Base-by-base conservation (phyloP, 92 coral and sea anemone species). In the Phenganax marumi region DNA sequence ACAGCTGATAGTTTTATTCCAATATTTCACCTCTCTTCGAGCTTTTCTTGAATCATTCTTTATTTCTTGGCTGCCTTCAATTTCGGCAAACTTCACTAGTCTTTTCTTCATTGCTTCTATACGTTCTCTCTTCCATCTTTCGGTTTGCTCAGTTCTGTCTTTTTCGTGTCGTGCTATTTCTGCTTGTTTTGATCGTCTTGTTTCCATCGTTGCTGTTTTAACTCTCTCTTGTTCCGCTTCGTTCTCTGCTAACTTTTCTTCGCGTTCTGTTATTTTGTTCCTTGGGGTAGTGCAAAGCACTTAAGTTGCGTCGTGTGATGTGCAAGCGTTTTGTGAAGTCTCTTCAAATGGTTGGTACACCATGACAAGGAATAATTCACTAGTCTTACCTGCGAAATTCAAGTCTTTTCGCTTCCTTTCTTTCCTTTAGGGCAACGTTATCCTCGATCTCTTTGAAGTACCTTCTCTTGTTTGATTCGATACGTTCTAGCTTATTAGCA, bases 101-200 rank as follows among this genome's bases (percentile, higher is more conserved):
- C 99, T 86, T 25, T 85, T 89, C 61, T 88, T 92, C 89, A 87
- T 89, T 43, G 97, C 93, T 61, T 89, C 89, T 21, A 92, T 89
- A 10, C 99, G 91, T 19, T 89, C 89, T 70, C 84, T 73, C 73
- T 92, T 92, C 99, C 97, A 92, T 23, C 84, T 80, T 26, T 87
- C 93, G 17, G 96, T 97, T 65, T 96, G 86, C 68, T 88, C 89
- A 55, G 91, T 91, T 12, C 94, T 89, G 23, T 82, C 90, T 22
- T 70, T 79, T 53, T 96, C 99, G 70, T 87, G 88, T 22, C 70
- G 70, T 46, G 86, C 79, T 58, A 91, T 77, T 49, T 66, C 82
- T 50, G 90, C 88, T 64, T 68, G 85, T 39, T 81, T 50, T 76
- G 89, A 89, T 50, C 77, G 89, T 81, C 87, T 91, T 74, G 70